A percentile compares a stretch with the other conserved stretches of the same genome.
These are phyloP conservation scores for Caenorhabditis latens DNA, from an alignment of 1,140 invertebrate genomes.

Conservation along the genomic window DNA sequence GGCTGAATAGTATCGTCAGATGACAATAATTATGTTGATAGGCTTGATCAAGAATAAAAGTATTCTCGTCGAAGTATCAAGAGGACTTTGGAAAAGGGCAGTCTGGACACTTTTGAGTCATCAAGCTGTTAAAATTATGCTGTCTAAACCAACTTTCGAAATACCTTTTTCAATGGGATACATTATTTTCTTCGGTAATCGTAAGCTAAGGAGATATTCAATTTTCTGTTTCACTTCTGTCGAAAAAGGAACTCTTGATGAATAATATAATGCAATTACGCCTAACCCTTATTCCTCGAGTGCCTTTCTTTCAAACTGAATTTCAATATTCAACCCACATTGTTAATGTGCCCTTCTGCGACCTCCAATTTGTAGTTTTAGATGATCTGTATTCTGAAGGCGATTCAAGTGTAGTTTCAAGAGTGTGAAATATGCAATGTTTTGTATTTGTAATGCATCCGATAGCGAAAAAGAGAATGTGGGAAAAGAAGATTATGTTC, in stretches of 20 bases:
- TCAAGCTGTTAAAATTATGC: too few relatives aligned
- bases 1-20: background rate
- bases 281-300: too few relatives aligned
- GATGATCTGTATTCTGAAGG: constrained; percentile 9
- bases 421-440: background rate
- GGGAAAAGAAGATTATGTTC: background rate
- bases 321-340: background rate
- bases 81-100: background rate
- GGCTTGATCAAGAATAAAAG: constrained; percentile 6
- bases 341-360: background rate
- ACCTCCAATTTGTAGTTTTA: background rate
- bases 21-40: background rate
- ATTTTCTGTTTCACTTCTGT: too few relatives aligned
- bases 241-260: too few relatives aligned
- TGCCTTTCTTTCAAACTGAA: too few relatives aligned
- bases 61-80: background rate
- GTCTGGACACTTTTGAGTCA: background rate
- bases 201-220: too few relatives aligned
- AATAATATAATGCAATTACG: too few relatives aligned
- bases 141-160: too few relatives aligned
- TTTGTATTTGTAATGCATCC: background rate
- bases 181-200: too few relatives aligned
- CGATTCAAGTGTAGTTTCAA: constrained; percentile 1
- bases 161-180: too few relatives aligned
- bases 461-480: background rate